These are phyloP conservation scores for Enteromius viviparus DNA, from an alignment of 2,797 vertebrate species.

Conservation along the genomic window DNA sequence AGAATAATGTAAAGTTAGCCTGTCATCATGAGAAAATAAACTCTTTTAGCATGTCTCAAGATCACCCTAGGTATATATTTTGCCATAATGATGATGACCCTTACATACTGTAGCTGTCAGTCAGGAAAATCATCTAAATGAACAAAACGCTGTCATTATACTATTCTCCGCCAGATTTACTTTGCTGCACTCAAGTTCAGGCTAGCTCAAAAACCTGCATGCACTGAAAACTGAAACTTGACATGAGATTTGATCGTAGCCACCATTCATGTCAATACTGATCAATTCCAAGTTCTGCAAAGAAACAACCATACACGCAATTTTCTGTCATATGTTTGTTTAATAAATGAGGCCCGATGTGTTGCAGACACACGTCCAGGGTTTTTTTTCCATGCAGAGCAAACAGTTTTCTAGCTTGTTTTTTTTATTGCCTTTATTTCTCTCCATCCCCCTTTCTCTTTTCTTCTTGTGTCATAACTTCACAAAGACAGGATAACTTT, in stretches of 20 bases:
- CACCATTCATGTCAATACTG: background rate
- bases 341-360: background rate
- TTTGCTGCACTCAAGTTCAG: background rate
- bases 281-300: background rate
- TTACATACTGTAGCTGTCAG: background rate
- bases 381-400: constrained; percentile 22
- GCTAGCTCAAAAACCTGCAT: no score
- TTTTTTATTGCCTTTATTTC: constrained; percentile 19
- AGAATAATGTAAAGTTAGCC: background rate
- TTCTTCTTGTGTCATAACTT: constrained; percentile 13
- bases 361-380: background rate
- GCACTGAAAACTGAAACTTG: background rate
- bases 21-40: constrained; percentile 2
- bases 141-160: background rate
- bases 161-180: background rate
- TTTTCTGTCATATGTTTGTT: background rate
- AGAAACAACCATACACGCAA: background rate
- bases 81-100: background rate
- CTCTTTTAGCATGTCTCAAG: constrained; percentile 15
- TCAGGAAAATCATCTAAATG: background rate
- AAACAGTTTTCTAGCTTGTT: background rate
- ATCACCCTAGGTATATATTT: background rate
- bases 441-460: constrained; percentile 17
- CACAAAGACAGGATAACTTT: constrained; percentile 35
- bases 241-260: background rate